Base-by-base conservation (phyloP, 2,888 invertebrate species). In the Metellina segmentata region DNA sequence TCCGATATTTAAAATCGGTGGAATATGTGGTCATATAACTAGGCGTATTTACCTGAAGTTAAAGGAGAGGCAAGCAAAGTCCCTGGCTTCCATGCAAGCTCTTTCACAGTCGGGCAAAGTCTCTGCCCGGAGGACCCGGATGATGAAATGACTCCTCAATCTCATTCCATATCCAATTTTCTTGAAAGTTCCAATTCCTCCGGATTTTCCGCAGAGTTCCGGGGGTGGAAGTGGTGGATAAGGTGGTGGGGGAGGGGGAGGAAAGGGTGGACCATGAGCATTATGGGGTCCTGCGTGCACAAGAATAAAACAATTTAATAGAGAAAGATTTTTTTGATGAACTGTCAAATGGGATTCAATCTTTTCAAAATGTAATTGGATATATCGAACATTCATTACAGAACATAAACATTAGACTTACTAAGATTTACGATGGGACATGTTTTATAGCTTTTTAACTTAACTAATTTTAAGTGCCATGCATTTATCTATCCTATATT, bases 21-120 rank as follows among this genome's bases (percentile, higher is more conserved):
- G 34, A 34, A 34, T 34, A 34, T 34, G 34, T 34, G 34, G 4
- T 34, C 34, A 4, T 34, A 34, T 4, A 34, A 4, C 34, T 34
- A 34, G 34, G 34, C 34, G 34, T 34, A 34, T 20, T 74, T 49
- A 92, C 90, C 90, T 91, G 86, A 91, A 93, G 95, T 98, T 98
- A 95, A 98, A 98, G 69, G 98, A 97, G 94, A 97, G 96, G 94
- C 98, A 98, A 89, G 97, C 96, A 94, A 98, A 98, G 94, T 97
- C 97, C 94, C 97, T 96, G 53, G 97, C 96, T 94, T 97, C 97
- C 74, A 97, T 96, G 95, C 98, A 98, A 94, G 97, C 98, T 92
- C 97, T 96, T 95, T 98, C 97, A 95, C 98, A 98, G 93, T 97
- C 97, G 0, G 96, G 96, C 94, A 98, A 95, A 7, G 89, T 82